phyloP scores from a whole-genome alignment of 2,113 vertebrate genomes.

The Psettodes erumei region DNA sequence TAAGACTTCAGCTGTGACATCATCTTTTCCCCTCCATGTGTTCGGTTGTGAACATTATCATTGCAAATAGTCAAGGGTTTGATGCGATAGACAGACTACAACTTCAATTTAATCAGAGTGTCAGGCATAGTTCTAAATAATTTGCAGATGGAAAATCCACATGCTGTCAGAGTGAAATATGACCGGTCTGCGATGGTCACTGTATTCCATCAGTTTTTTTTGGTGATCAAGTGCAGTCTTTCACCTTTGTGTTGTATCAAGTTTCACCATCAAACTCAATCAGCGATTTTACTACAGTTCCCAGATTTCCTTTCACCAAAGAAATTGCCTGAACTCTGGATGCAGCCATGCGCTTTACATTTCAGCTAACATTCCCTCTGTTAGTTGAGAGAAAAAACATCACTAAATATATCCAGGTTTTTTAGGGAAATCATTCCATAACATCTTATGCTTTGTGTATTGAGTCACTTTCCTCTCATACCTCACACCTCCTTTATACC shows the following conservation, averaged over 20 bases:
- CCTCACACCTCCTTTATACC: constrained; percentile 17
- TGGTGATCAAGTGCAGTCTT: neutral
- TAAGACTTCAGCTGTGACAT: constrained; percentile 24
- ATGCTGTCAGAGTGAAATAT: neutral
- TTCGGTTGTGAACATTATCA: constrained; percentile 8
- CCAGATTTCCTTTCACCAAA: neutral
- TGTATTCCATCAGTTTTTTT: neutral
- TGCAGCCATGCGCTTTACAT: neutral
- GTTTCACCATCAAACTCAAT: neutral
- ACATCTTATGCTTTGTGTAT: neutral
- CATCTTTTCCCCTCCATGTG: constrained; percentile 2
- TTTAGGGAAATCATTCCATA: neutral
- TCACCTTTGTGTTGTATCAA: neutral
- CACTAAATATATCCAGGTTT: neutral
- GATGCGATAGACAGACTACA: constrained; percentile 5
- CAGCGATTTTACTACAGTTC: neutral
- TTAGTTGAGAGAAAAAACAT: neutral
- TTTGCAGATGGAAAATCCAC: constrained; percentile 5
- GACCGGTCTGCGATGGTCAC: neutral
- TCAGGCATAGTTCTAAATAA: neutral
- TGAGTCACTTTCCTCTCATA: neutral
- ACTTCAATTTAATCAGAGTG: constrained; percentile 11
- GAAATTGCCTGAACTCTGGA: neutral
- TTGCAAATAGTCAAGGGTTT: neutral
- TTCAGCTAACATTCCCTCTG: neutral